Evolutionary conservation across 2,113 vertebrate genomes (phyloP).

Genomic region (Hystrix brachyura): DNA sequence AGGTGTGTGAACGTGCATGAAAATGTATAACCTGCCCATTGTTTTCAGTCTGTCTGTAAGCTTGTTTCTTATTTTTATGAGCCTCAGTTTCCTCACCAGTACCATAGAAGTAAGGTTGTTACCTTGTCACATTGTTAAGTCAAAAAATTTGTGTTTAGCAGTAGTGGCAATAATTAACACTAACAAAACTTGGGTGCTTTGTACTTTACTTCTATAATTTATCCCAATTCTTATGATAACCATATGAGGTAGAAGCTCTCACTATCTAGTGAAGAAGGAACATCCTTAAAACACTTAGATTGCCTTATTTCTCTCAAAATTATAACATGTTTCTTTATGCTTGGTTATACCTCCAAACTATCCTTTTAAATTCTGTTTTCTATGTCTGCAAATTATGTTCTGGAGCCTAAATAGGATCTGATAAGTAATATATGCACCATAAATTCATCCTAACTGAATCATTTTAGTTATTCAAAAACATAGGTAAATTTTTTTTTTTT

Average conservation of each 20-base stretch:
- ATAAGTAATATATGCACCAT: not conserved
- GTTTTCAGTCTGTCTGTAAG: not conserved
- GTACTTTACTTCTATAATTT: not conserved
- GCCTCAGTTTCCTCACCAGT: not conserved
- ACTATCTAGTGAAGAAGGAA: not conserved
- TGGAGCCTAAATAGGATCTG: not conserved
- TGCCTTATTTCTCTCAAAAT: not conserved
- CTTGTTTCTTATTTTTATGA: not conserved
- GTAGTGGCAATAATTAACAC: not conserved
- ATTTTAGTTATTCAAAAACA: not conserved
- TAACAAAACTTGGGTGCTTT: not conserved
- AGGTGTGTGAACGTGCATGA: not conserved
- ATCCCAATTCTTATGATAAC: not conserved
- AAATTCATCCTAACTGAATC: not conserved
- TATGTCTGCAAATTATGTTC: not conserved
- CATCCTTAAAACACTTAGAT: not conserved
- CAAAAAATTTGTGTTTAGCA: not conserved
- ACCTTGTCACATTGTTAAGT: not conserved
- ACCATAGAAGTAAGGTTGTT: not conserved
- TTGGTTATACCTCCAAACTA: not conserved
- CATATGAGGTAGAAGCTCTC: accelerated
- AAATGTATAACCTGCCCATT: not conserved
- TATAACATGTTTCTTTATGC: not conserved
- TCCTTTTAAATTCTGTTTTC: not conserved
- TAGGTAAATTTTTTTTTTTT: too few relatives aligned